Evolutionary conservation across 2,797 vertebrate genomes (phyloP).

Genomic region (Huso huso): DNA sequence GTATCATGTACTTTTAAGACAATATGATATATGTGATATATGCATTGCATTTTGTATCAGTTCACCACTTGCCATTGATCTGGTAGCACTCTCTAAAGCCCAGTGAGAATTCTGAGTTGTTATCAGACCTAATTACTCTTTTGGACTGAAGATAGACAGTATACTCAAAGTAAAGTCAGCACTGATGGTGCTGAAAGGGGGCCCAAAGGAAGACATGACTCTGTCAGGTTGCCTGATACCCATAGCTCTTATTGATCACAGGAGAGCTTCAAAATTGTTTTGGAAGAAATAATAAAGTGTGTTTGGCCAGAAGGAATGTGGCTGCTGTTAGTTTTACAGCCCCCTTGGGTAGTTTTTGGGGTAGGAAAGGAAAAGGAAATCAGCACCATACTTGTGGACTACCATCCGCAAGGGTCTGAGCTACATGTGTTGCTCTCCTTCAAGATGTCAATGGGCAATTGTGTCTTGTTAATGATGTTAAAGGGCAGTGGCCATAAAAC

Average conservation of each 20-base stretch:
- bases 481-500: conserved; percentile 24
- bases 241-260: not conserved
- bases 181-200: not conserved
- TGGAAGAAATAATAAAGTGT: conserved; percentile 6
- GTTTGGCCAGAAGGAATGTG: conserved; percentile 6
- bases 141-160: not conserved
- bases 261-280: not conserved
- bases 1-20: not conserved
- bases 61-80: not conserved
- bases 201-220: not conserved
- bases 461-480: conserved; percentile 30
- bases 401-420: conserved; percentile 9
- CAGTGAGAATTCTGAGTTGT: not conserved
- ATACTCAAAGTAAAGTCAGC: conserved; percentile 1
- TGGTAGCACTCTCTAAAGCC: not conserved
- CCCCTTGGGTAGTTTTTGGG: conserved; percentile 9
- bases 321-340: conserved; percentile 17
- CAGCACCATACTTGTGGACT: conserved; percentile 4
- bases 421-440: conserved; percentile 18
- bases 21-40: conserved; percentile 2
- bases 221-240: not conserved
- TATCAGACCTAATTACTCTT: not conserved
- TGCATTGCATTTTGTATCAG: not conserved
- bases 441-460: conserved; percentile 12
- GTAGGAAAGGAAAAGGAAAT: conserved; percentile 17